Conservation (phyloP, 35 echinoderm and acorn worm species). For the Hemicentrotus pulcherrimus region DNA sequence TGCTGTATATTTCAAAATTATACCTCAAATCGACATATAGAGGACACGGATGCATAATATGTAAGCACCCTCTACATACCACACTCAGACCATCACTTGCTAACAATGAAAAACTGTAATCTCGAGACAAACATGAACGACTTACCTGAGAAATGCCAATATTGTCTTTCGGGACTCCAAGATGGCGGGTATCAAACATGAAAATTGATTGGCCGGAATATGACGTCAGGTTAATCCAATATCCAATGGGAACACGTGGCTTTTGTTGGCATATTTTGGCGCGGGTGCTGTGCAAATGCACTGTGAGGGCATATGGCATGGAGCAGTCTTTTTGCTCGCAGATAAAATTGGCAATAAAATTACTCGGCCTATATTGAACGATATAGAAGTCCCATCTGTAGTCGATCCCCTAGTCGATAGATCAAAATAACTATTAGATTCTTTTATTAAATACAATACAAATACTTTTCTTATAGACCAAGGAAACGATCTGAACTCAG, state of each 20-base stretch:
- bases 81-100: neutral
- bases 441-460: no score
- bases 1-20: neutral
- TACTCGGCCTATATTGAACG: no score
- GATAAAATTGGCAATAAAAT: no score
- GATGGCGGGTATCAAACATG: constrained; percentile 32
- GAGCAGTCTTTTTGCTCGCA: no score
- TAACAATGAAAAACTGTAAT: neutral
- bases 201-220: neutral
- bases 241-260: constrained; percentile 35
- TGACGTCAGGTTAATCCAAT: constrained; percentile 27
- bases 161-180: constrained; percentile 24
- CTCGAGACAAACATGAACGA: neutral
- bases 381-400: no score
- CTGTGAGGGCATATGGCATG: no score
- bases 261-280: constrained; percentile 41
- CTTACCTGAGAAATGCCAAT: constrained; percentile 41
- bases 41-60: neutral
- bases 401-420: no score
- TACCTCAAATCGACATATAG: neutral
- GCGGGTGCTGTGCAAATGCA: neutral
- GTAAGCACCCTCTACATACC: neutral
- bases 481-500: no score
- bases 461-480: no score
- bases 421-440: no score